Evolutionary conservation across 2,888 invertebrate species (phyloP).

Genomic region (Dromius quadrimaculatus): DNA sequence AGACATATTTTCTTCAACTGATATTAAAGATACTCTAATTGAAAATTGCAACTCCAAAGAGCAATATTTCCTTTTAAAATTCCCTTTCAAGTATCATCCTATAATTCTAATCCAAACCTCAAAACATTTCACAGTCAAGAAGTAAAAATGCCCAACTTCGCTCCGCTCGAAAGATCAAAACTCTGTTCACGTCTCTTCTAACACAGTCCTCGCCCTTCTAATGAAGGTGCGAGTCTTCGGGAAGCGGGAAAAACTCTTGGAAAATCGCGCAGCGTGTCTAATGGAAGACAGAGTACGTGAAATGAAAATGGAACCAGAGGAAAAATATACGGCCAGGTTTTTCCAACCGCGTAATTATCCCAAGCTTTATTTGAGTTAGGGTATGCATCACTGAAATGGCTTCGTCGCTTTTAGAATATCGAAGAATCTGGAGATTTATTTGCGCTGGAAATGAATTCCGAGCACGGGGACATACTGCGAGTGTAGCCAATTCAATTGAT

Average conservation of each 20-base stretch:
- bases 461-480: neutral
- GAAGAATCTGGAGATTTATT: neutral
- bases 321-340: slow-evolving; percentile 33
- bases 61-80: neutral
- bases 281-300: slow-evolving; percentile 5
- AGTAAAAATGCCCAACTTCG: neutral
- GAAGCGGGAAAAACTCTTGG: slow-evolving; percentile 30
- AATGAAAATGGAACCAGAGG: slow-evolving; percentile 33
- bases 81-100: neutral
- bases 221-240: slow-evolving; percentile 13
- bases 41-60: neutral
- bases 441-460: no score
- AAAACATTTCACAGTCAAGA: neutral
- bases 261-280: slow-evolving; percentile 28
- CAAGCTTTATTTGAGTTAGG: slow-evolving; percentile 24
- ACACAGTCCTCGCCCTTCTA: neutral
- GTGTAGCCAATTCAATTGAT: slow-evolving; percentile 17
- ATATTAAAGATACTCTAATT: neutral
- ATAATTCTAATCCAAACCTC: neutral
- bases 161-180: slow-evolving; percentile 17
- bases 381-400: slow-evolving; percentile 4
- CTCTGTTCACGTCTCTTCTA: slow-evolving; percentile 2
- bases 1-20: neutral
- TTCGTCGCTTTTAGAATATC: slow-evolving; percentile 11
- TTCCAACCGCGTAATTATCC: slow-evolving; percentile 41